A percentile compares a stretch with the other conserved stretches of the same genome.
Conservation (phyloP, 2,888 invertebrate species). For the Trimorus sp. region DNA sequence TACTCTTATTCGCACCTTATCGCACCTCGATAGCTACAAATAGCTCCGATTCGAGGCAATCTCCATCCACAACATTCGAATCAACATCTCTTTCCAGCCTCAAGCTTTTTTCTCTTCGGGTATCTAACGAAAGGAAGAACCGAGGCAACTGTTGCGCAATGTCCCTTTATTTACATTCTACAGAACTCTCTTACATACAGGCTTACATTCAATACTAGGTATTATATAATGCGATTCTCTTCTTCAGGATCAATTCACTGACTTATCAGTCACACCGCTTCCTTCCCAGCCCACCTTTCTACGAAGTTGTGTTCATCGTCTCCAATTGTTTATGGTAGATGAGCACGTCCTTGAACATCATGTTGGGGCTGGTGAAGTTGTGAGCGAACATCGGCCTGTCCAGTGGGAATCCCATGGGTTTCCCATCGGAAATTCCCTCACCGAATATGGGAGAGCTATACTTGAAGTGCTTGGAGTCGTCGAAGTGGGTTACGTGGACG, state of each 20-base stretch:
- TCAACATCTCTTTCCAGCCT: too few species aligned
- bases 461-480: slow-evolving; percentile 77
- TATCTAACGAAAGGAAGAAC: too few species aligned
- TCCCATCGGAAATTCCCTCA: slow-evolving; percentile 74
- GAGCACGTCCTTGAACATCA: slow-evolving; percentile 72
- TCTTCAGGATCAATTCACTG: background rate
- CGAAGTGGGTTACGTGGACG: slow-evolving; percentile 83
- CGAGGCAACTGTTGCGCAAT: too few species aligned
- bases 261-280: background rate
- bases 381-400: slow-evolving; percentile 82
- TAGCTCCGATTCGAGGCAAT: too few species aligned
- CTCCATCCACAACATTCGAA: too few species aligned
- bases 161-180: background rate
- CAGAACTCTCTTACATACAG: background rate
- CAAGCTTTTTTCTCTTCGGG: too few species aligned
- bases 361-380: slow-evolving; percentile 71
- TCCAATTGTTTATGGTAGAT: slow-evolving; percentile 69
- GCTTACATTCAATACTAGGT: slow-evolving; percentile 6
- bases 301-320: slow-evolving; percentile 44
- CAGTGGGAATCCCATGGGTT: slow-evolving; percentile 83
- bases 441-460: slow-evolving; percentile 76
- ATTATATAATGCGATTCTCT: slow-evolving; percentile 10
- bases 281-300: background rate
- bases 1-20: too few species aligned
- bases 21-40: too few species aligned